phyloP scores from a whole-genome alignment of 2,797 vertebrate species.

The Schizothorax lantsangensis region DNA sequence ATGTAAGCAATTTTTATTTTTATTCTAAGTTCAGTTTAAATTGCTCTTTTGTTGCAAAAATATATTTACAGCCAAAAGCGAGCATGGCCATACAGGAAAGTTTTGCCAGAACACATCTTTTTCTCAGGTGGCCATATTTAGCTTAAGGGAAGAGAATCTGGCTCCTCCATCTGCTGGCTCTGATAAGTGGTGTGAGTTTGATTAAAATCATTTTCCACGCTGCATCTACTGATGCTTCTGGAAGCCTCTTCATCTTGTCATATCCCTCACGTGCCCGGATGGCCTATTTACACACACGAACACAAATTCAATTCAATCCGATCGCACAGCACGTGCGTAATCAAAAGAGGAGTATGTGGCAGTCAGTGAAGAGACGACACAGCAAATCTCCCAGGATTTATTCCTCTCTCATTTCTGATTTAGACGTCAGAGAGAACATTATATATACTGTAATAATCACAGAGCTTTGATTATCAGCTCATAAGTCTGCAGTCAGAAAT shows the following conservation, averaged over 20 bases:
- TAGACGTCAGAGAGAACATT: constrained; percentile 43
- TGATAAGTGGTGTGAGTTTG: constrained; percentile 53
- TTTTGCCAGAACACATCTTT: constrained; percentile 36
- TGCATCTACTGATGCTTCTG: constrained; percentile 40
- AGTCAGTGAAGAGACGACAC: constrained; percentile 44
- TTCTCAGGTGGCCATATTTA: constrained; percentile 49
- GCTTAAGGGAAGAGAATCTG: constrained; percentile 44
- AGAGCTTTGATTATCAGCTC: constrained; percentile 45
- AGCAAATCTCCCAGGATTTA: constrained; percentile 41
- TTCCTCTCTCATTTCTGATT: constrained; percentile 23
- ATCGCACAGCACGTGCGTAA: constrained; percentile 41
- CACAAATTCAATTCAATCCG: constrained; percentile 55
- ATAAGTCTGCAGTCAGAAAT: constrained; percentile 40
- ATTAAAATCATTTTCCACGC: constrained; percentile 66
- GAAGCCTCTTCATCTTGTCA: constrained; percentile 59
- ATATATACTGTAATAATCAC: constrained; percentile 47
- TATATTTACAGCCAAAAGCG: constrained; percentile 1
- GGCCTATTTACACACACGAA: constrained; percentile 59
- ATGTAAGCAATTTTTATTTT: not conserved
- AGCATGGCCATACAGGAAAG: constrained; percentile 7
- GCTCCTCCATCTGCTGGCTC: constrained; percentile 49
- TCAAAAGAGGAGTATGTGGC: constrained; percentile 54
- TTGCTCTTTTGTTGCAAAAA: constrained; percentile 13
- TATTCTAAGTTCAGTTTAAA: not conserved
- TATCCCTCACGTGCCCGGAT: constrained; percentile 52